Conservation (phyloP, 2,888 invertebrate species). For the Aphidius colemani region DNA sequence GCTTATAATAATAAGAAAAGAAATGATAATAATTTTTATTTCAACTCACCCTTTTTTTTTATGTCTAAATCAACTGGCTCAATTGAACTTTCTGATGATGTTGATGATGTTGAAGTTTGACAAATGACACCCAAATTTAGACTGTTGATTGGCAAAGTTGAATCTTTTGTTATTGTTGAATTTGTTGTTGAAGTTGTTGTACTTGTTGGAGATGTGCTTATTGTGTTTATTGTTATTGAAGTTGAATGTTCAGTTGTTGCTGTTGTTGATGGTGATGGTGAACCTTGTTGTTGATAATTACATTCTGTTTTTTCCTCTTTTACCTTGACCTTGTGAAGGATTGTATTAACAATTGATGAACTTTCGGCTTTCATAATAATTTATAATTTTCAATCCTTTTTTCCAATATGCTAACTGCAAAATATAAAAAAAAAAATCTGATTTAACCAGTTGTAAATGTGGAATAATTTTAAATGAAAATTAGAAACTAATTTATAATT, state of each 20-base stretch:
- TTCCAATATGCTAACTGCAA: too few species aligned
- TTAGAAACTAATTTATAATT: neutral
- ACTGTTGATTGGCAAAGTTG: slow-evolving; percentile 25
- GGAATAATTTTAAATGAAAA: slow-evolving; percentile 8
- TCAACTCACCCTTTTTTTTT: slow-evolving; percentile 42
- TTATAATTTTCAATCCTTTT: neutral
- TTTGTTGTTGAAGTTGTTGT: slow-evolving; percentile 33
- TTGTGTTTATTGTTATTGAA: slow-evolving; percentile 19
- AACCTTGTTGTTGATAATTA: slow-evolving; percentile 36
- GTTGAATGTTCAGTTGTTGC: slow-evolving; percentile 32
- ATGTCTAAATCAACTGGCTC: slow-evolving; percentile 52
- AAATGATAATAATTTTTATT: too few species aligned
- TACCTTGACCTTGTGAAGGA: slow-evolving; percentile 54
- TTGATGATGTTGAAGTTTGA: slow-evolving; percentile 36
- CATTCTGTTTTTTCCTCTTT: slow-evolving; percentile 57
- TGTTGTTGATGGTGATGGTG: slow-evolving; percentile 31
- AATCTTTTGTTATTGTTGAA: slow-evolving; percentile 31
- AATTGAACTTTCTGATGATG: slow-evolving; percentile 37
- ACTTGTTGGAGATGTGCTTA: slow-evolving; percentile 32
- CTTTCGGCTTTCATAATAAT: slow-evolving; percentile 56
- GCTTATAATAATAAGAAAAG: too few species aligned
- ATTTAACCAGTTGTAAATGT: neutral
- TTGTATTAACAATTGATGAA: slow-evolving; percentile 40
- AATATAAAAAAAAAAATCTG: neutral
- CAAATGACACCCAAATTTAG: slow-evolving; percentile 42